Evolutionary conservation across 2,113 vertebrate species (phyloP).

Genomic region (Acinonyx jubatus): DNA sequence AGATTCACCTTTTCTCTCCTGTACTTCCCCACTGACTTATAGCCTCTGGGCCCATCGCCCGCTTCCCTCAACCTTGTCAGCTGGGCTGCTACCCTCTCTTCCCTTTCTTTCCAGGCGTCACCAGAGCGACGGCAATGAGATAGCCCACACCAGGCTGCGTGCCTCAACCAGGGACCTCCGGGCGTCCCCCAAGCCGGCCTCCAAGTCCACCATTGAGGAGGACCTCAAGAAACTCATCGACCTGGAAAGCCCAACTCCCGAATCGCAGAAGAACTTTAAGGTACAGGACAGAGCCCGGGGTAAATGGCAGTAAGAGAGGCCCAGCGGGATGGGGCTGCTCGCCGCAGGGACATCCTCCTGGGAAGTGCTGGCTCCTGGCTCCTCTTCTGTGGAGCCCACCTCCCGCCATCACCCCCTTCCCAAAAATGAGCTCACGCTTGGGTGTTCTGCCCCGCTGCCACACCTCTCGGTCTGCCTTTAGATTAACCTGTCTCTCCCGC

Average conservation of each 20-base stretch:
- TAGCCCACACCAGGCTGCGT: slow-evolving; percentile 88
- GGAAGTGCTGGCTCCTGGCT: neutral
- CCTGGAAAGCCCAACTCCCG: slow-evolving; percentile 91
- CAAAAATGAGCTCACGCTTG: neutral
- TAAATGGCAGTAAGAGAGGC: neutral
- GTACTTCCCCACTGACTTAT: neutral
- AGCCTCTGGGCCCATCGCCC: neutral
- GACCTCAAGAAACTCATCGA: slow-evolving; percentile 94
- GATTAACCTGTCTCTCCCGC: neutral
- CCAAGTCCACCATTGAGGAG: slow-evolving; percentile 95
- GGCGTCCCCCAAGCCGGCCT: slow-evolving; percentile 90
- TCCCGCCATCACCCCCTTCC: accelerated
- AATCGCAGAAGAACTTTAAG: slow-evolving; percentile 92
- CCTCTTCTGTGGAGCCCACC: neutral
- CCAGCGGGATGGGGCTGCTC: accelerated
- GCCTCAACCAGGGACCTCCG: slow-evolving; percentile 95
- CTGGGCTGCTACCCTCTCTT: slow-evolving; percentile 69
- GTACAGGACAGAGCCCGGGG: slow-evolving; percentile 78
- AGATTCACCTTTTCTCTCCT: slow-evolving; percentile 1
- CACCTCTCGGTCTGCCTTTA: too few relatives aligned
- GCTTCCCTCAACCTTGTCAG: slow-evolving; percentile 41
- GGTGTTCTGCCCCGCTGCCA: neutral
- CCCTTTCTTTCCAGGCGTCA: slow-evolving; percentile 89
- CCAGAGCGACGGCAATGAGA: slow-evolving; percentile 93
- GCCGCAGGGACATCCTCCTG: neutral